A percentile compares a stretch with the other conserved stretches of the same genome.
These are phyloP conservation scores for Pristionchus maxplancki DNA, from an alignment of 2,888 invertebrate genomes.

Conservation along the genomic window DNA sequence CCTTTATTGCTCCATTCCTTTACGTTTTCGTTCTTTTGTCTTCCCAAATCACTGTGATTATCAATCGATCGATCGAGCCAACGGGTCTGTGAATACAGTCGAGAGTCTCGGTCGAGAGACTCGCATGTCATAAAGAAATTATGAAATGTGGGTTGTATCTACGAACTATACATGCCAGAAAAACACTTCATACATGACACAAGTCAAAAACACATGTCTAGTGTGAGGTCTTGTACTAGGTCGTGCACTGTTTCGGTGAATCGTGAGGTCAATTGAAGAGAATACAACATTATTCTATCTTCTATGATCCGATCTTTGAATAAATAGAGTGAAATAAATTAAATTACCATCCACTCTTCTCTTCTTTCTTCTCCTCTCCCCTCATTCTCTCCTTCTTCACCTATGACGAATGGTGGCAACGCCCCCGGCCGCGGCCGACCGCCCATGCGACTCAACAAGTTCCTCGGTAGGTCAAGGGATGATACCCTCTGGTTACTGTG, in stretches of 20 bases:
- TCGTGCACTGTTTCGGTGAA: too few relatives aligned
- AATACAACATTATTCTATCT: too few relatives aligned
- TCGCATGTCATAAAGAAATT: background rate
- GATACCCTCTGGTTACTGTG: background rate
- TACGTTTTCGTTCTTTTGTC: background rate
- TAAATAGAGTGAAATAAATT: background rate
- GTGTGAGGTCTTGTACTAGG: too few relatives aligned
- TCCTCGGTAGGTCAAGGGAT: background rate
- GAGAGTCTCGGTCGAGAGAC: background rate
- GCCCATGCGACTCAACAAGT: slow-evolving; percentile 16
- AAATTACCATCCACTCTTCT: background rate
- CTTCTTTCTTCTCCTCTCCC: background rate
- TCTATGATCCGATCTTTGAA: too few relatives aligned
- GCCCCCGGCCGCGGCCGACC: background rate
- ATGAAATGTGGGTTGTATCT: too few relatives aligned
- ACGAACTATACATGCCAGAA: too few relatives aligned
- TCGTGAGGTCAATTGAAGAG: too few relatives aligned
- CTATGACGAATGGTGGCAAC: slow-evolving; percentile 32
- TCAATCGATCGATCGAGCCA: slow-evolving; percentile 40
- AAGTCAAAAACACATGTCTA: too few relatives aligned
- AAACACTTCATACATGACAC: too few relatives aligned
- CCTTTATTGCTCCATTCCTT: background rate
- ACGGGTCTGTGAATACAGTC: slow-evolving; percentile 26
- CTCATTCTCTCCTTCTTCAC: slow-evolving; percentile 3
- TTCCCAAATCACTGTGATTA: slow-evolving; percentile 36